Evolutionary conservation across 2,113 vertebrate genomes (phyloP), one percentile per base, ranked within the genome.

Genomic region (Chrysochloris asiatica): DNA sequence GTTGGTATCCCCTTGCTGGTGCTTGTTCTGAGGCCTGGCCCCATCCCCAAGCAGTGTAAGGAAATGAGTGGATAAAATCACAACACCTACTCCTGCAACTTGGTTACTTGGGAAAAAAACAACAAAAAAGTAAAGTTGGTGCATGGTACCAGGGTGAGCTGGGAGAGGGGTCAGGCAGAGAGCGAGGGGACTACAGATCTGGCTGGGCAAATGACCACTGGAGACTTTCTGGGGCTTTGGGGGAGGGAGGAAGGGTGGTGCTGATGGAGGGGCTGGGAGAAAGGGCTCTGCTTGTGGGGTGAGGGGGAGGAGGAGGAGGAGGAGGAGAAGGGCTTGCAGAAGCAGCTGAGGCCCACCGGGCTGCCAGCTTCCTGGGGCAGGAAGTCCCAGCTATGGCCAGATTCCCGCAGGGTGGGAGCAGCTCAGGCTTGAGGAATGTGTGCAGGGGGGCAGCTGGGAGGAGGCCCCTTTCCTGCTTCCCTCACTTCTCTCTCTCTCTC

Each of bases 311-410:
- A 69, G 67, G 83, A 43, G 83, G 86, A n/a, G n/a, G n/a, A n/a
- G n/a, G n/a, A n/a, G n/a, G n/a, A n/a, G 63, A 30, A 45, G 38
- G 71, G 56, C 61, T 48, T 81, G 41, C 78, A 85, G 93, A 59
- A 52, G 79, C 79, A 24, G 38, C 88, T 90, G 82, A 16, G 94
- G 69, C 87, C 79, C 76, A 21, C 47, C 1, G 0, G 28, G 80
- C 86, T 88, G 75, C 72, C 38, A 56, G 79, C 71, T 95, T 96
- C 94, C 93, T 83, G 90, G 88, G 92, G 48, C 90, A 88, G 95
- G 94, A 94, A 91, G 93, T 89, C 78, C 93, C 28, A 17, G 82
- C 45, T 59, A 48, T 2, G 12, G 75, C 69, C 90, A 88, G 92
- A 91, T 76, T 86, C 76, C 72, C 0, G 0, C 45, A 8, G 17